phyloP scores from a whole-genome alignment of 2,888 invertebrate genomes.

The Ditylenchus weischeri region DNA sequence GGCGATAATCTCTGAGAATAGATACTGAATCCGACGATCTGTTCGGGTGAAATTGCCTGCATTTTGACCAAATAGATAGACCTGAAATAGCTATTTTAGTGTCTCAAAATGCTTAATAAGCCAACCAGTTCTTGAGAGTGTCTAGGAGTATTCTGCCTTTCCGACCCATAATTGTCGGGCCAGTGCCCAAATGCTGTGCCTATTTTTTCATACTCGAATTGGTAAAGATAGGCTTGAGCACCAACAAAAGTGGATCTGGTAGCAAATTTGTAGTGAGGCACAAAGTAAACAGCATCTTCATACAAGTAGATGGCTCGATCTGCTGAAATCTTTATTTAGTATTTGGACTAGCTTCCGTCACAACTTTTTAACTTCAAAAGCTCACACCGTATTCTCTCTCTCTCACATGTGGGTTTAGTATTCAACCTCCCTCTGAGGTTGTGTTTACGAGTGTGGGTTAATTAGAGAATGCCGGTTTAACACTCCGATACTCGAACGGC shows the following conservation, averaged over 20 bases:
- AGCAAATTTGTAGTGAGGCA: slow-evolving; percentile 8
- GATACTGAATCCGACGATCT: slow-evolving; percentile 12
- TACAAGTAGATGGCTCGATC: background rate
- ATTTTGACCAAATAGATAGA: slow-evolving; percentile 16
- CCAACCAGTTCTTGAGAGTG: slow-evolving; percentile 6
- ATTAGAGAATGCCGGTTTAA: no score
- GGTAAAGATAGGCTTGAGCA: slow-evolving; percentile 10
- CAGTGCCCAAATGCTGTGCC: slow-evolving; percentile 11
- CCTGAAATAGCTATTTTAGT: background rate
- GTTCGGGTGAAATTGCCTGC: slow-evolving; percentile 7
- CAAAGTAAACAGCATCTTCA: slow-evolving; percentile 8
- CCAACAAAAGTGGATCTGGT: background rate
- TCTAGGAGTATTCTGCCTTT: slow-evolving; percentile 1
- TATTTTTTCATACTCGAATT: slow-evolving; percentile 17
- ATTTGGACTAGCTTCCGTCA: no score
- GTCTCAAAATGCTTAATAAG: background rate
- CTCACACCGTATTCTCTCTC: no score
- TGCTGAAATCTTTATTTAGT: slow-evolving; percentile 1
- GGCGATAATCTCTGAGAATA: slow-evolving; percentile 6
- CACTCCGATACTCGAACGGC: no score
- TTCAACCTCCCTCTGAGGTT: no score
- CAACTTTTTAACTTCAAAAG: no score
- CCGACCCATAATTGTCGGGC: slow-evolving; percentile 8
- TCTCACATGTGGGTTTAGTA: no score
- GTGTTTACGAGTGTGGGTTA: no score